Evolutionary conservation across 2,113 vertebrate genomes (phyloP).

Genomic region (Acanthochromis polyacanthus): DNA sequence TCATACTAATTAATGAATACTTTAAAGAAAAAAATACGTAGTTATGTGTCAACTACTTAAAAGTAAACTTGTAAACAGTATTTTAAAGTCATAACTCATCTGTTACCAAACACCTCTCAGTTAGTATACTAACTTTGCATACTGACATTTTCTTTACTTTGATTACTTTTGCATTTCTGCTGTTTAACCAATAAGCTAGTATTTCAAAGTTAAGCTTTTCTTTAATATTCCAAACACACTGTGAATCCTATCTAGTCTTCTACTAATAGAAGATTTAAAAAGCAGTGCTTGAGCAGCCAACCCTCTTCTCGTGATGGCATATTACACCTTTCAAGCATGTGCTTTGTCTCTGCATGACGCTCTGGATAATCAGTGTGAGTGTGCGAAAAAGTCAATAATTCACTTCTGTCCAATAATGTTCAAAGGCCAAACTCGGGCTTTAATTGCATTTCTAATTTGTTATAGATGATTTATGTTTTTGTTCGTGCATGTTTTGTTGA

Average conservation of each 20-base stretch:
- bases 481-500: slow-evolving; percentile 20
- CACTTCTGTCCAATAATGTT: slow-evolving; percentile 1
- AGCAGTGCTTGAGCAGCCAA: slow-evolving; percentile 26
- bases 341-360: slow-evolving; percentile 44
- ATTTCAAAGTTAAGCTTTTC: background rate
- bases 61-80: too few species aligned
- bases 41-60: too few species aligned
- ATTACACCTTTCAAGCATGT: slow-evolving; percentile 42
- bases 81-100: too few species aligned
- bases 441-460: slow-evolving; percentile 11
- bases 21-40: too few species aligned
- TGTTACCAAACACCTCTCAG: too few species aligned
- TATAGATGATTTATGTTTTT: slow-evolving; percentile 25
- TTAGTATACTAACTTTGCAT: too few species aligned
- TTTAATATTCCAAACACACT: slow-evolving; percentile 6
- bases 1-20: too few species aligned
- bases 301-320: slow-evolving; percentile 25
- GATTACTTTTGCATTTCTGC: too few species aligned
- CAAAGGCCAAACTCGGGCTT: slow-evolving; percentile 23
- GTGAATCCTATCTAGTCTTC: slow-evolving; percentile 3
- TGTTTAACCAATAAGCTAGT: too few species aligned
- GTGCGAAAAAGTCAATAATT: slow-evolving; percentile 27
- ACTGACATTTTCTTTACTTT: too few species aligned
- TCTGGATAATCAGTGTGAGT: slow-evolving; percentile 46
- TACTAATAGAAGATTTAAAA: slow-evolving; percentile 20